Evolutionary conservation across 64 coral and sea anemone genomes (phyloP).

Genomic region (Dendrophyllia cribrosa): DNA sequence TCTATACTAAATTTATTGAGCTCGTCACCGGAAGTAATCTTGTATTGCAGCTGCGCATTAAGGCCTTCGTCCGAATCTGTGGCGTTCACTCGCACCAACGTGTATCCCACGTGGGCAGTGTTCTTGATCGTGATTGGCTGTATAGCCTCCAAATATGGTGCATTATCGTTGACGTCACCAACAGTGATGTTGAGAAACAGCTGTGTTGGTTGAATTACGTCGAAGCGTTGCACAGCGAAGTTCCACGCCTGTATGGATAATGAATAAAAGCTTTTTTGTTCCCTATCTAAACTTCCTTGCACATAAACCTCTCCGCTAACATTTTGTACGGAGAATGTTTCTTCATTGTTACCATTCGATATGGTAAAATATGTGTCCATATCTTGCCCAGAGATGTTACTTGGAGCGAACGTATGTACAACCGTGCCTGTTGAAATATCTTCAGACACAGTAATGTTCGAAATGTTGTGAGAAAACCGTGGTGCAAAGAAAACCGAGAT

Average conservation of each 20-base stretch:
- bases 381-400: slow-evolving; percentile 28
- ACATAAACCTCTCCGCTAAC: slow-evolving; percentile 46
- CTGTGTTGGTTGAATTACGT: slow-evolving; percentile 15
- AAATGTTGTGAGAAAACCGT: not conserved
- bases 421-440: slow-evolving; percentile 10
- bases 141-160: slow-evolving; percentile 32
- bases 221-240: slow-evolving; percentile 11
- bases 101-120: slow-evolving; percentile 35
- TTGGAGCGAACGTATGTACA: slow-evolving; percentile 32
- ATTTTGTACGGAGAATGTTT: slow-evolving; percentile 43
- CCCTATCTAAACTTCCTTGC: slow-evolving; percentile 50
- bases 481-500: slow-evolving; percentile 65
- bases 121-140: slow-evolving; percentile 49
- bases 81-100: slow-evolving; percentile 31
- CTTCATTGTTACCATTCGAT: slow-evolving; percentile 3
- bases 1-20: slow-evolving; percentile 24
- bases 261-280: slow-evolving; percentile 24
- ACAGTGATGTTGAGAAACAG: slow-evolving; percentile 65
- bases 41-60: slow-evolving; percentile 53
- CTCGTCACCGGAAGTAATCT: slow-evolving; percentile 43
- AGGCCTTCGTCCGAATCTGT: slow-evolving; percentile 51
- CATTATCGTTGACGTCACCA: slow-evolving; percentile 64
- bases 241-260: slow-evolving; percentile 23
- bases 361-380: slow-evolving; percentile 44
- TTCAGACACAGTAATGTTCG: slow-evolving; percentile 6